These are phyloP conservation scores for Halcyon chelicuti DNA, from an alignment of 2,797 vertebrate species.

Conservation along the genomic window DNA sequence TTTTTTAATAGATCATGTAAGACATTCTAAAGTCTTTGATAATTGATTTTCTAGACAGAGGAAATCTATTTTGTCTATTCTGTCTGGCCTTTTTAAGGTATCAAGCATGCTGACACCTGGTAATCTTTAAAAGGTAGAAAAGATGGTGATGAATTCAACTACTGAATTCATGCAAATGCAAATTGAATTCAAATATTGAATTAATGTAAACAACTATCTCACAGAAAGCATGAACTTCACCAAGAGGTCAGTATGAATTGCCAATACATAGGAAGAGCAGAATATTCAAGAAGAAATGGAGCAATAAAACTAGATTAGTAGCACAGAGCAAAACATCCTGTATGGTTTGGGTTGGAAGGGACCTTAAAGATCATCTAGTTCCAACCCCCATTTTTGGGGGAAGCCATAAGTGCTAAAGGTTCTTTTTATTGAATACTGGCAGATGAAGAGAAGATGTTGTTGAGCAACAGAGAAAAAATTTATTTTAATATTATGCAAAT, in stretches of 20 bases:
- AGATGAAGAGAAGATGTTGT: neutral
- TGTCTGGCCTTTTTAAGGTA: neutral
- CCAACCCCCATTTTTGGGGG: too few species aligned
- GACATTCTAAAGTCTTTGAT: neutral
- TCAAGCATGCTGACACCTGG: neutral
- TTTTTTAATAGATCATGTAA: neutral
- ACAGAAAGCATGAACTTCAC: neutral
- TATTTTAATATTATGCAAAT: neutral
- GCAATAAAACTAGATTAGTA: neutral
- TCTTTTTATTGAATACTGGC: neutral
- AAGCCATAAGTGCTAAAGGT: accelerated
- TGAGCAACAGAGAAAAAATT: neutral
- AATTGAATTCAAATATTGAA: too few species aligned
- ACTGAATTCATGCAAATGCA: too few species aligned
- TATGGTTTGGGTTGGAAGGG: neutral
- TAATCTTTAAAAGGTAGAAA: neutral
- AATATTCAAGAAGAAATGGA: neutral
- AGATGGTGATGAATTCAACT: neutral
- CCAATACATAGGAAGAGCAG: neutral
- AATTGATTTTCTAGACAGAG: neutral
- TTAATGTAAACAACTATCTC: neutral
- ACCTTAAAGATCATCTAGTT: too few species aligned
- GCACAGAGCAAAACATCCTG: neutral
- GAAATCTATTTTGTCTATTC: neutral
- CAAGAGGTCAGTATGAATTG: neutral